A percentile compares a stretch with the other conserved stretches of the same genome.
These are phyloP conservation scores for Phragmatobia fuliginosa DNA, from an alignment of 2,888 invertebrate species.

Conservation along the genomic window DNA sequence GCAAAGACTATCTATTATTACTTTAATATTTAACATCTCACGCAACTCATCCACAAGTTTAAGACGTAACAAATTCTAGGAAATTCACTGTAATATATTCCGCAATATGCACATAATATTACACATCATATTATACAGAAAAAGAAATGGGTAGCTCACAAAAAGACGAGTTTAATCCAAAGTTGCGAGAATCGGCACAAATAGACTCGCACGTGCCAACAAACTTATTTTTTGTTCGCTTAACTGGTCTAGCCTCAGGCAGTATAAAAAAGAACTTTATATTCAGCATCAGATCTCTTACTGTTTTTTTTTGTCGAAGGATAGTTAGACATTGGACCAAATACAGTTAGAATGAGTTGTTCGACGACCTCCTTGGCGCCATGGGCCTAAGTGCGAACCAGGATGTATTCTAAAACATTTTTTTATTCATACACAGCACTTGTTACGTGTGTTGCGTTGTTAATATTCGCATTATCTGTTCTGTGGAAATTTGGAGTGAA, in stretches of 20 bases:
- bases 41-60: background rate
- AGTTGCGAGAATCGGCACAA: background rate
- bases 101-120: background rate
- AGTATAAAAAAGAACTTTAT: constrained; percentile 17
- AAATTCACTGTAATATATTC: background rate
- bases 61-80: background rate
- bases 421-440: constrained; percentile 24
- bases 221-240: constrained; percentile 20
- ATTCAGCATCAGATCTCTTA: constrained; percentile 12
- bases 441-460: constrained; percentile 27
- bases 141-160: background rate
- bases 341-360: constrained; percentile 43
- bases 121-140: background rate
- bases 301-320: constrained; percentile 29
- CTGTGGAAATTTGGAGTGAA: constrained; percentile 10
- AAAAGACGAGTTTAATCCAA: background rate
- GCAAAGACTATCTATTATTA: background rate
- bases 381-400: constrained; percentile 29
- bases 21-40: background rate
- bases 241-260: constrained; percentile 14
- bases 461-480: constrained; percentile 15
- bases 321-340: constrained; percentile 23
- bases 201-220: constrained; percentile 18
- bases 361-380: constrained; percentile 48
- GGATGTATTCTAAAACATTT: constrained; percentile 32